Evolutionary conservation across 2,113 vertebrate genomes (phyloP), one percentile per base, ranked within the genome.

Genomic region (Ardeotis arabs): DNA sequence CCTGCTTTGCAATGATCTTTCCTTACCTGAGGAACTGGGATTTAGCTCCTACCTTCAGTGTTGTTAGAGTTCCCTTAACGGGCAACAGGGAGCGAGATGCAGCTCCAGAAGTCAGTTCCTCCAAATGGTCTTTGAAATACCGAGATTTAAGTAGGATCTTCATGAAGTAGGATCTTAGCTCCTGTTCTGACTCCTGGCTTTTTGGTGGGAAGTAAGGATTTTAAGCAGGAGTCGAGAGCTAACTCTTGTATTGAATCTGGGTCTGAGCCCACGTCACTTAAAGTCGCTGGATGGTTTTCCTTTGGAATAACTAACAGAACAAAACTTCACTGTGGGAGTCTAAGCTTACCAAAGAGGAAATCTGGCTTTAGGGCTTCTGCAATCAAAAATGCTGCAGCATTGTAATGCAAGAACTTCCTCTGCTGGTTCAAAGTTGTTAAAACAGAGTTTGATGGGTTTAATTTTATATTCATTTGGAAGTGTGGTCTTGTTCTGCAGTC

Each of bases 371-470:
- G 49, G 55, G 31, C 60, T 95, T 89, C 79, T 84, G 44, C 5
- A 28, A 52, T 84, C 47, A 78, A 72, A 93, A 92, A 70, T 70
- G 25, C 91, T 81, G 44, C 56, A 95, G 21, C 23, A 24, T 35
- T 44, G 60, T 81, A 92, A 77, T 64, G 24, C 58, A 91, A 90
- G 73, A 95, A 93, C 60, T 93, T 96, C 78, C 72, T 94, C 72
- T 89, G 59, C 47, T 73, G 44, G 47, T 93, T 95, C 69, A 60
- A 72, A 93, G 75, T 68, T 89, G 66, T 94, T 95, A 63, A 87
- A 95, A 78, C 37, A 84, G 59, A 77, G 9, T 80, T 63, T 77
- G 72, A 88, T 74, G 37, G 17, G 37, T 90, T 95, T 84, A 41
- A 53, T 87, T 95, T 94, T 72, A 49, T 81, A 89, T 81, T 95